phyloP scores from a whole-genome alignment of 2,888 invertebrate species.

The Standfussiana lucernea region DNA sequence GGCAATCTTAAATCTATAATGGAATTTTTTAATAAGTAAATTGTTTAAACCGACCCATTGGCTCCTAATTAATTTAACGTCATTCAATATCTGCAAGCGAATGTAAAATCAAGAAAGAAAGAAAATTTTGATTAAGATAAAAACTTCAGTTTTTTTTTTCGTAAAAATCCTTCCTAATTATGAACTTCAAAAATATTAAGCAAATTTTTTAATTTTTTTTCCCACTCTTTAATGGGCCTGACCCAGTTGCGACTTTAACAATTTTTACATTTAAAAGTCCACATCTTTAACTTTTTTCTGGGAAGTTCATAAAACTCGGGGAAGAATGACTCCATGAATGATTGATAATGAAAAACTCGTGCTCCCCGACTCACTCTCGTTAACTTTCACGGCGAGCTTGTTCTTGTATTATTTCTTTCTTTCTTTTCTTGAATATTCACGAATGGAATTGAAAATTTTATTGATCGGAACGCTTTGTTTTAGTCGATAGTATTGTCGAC shows the following conservation, averaged over 20 bases:
- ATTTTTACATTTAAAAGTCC: constrained; percentile 59
- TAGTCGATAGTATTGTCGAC: neutral
- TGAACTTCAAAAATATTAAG: constrained; percentile 58
- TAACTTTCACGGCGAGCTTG: constrained; percentile 37
- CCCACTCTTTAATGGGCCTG: constrained; percentile 59
- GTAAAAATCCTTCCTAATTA: constrained; percentile 60
- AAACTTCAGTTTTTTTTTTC: constrained; percentile 1
- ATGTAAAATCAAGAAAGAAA: neutral
- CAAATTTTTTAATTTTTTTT: constrained; percentile 52
- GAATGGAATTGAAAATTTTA: constrained; percentile 8
- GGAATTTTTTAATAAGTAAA: neutral
- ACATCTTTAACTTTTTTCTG: constrained; percentile 56
- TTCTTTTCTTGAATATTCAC: constrained; percentile 19
- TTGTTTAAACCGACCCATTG: neutral
- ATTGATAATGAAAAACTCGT: constrained; percentile 64
- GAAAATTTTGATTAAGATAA: constrained; percentile 27
- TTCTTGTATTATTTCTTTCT: constrained; percentile 37
- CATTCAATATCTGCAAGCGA: neutral
- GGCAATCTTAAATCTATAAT: neutral
- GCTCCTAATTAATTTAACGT: neutral
- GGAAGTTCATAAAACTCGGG: constrained; percentile 49
- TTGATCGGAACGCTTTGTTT: constrained; percentile 9
- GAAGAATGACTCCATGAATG: constrained; percentile 58
- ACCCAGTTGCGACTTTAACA: constrained; percentile 60
- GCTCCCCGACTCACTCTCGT: constrained; percentile 32